phyloP scores from a whole-genome alignment of 2,888 invertebrate species.

The Cephus rjabovi region DNA sequence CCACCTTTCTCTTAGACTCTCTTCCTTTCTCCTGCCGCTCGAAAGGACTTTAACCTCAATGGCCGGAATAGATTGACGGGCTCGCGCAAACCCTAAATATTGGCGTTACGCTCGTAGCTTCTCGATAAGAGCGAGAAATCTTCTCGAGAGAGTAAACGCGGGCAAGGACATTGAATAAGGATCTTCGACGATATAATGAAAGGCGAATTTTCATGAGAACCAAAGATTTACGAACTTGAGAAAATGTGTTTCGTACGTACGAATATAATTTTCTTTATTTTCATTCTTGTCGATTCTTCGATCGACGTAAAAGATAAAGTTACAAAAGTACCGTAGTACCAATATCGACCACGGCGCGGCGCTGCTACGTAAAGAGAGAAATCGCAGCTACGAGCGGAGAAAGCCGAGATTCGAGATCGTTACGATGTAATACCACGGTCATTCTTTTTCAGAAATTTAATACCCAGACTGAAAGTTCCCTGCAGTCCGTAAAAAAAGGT shows the following conservation, averaged over 20 bases:
- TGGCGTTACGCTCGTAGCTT: not conserved
- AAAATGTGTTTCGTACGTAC: not conserved
- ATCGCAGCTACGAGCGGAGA: not conserved
- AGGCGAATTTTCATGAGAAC: not conserved
- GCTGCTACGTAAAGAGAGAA: not conserved
- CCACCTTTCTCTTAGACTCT: not conserved
- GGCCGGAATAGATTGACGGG: not conserved
- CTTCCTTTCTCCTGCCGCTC: not conserved
- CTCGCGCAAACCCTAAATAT: not conserved
- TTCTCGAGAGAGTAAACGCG: not conserved
- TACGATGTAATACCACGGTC: constrained; percentile 29
- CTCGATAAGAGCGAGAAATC: not conserved
- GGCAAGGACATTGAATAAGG: not conserved
- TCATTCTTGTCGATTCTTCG: not conserved
- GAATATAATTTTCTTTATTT: not conserved
- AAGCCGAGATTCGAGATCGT: constrained; percentile 34
- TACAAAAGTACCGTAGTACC: not conserved
- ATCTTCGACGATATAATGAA: not conserved
- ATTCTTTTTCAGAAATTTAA: constrained; percentile 50
- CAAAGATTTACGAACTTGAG: not conserved
- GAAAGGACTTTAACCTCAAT: not conserved
- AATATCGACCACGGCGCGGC: not conserved
- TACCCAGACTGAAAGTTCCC: constrained; percentile 48
- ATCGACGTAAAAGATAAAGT: not conserved
- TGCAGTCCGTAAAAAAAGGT: constrained; percentile 19